These are phyloP conservation scores for Natrix natrix DNA, from an alignment of 2,797 vertebrate species.

Conservation along the genomic window DNA sequence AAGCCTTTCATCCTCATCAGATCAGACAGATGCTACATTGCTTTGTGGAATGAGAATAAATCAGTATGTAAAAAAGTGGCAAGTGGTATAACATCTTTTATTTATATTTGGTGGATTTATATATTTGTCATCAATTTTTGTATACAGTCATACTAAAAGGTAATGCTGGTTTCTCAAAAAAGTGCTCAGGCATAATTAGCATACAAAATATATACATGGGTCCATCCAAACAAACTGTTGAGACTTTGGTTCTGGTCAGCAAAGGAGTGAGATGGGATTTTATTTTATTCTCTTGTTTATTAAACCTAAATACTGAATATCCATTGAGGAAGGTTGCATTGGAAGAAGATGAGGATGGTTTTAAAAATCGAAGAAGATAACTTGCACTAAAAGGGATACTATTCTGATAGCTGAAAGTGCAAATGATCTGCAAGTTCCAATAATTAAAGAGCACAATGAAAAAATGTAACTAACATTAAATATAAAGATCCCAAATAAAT, in stretches of 20 bases:
- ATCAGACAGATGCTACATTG: neutral
- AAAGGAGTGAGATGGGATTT: neutral
- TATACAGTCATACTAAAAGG: conserved; percentile 11
- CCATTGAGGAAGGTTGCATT: neutral
- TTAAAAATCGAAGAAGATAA: neutral
- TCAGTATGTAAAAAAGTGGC: conserved; percentile 14
- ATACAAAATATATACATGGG: neutral
- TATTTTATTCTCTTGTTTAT: neutral
- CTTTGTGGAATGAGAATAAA: conserved; percentile 23
- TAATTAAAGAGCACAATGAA: neutral
- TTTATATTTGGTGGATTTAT: conserved; percentile 21
- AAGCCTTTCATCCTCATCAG: conserved; percentile 17
- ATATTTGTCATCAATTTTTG: conserved; percentile 27
- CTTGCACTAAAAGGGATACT: neutral
- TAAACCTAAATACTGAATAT: neutral
- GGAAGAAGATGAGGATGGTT: neutral
- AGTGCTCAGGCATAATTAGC: neutral
- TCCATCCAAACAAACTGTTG: neutral
- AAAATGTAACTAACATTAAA: neutral
- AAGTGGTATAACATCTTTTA: conserved; percentile 32
- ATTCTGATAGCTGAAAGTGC: neutral
- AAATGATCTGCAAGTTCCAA: neutral
- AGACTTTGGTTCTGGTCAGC: neutral
- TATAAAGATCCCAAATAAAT: neutral
- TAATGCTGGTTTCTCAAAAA: neutral